These are phyloP conservation scores for Pipa parva DNA, from an alignment of 2,113 vertebrate species.

Conservation along the genomic window DNA sequence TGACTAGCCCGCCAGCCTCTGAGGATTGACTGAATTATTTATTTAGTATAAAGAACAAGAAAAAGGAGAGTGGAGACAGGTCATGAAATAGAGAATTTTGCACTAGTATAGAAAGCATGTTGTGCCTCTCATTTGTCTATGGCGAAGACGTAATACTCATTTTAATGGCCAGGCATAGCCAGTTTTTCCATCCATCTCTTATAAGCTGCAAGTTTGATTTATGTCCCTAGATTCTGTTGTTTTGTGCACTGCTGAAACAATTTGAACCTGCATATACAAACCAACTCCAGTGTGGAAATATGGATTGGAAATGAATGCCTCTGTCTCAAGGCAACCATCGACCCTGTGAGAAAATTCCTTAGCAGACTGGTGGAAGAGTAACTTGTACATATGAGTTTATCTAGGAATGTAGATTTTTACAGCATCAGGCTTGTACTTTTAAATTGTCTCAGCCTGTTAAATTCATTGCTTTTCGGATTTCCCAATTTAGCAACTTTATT, in stretches of 20 bases:
- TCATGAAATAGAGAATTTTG: too few species aligned
- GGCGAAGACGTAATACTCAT: too few species aligned
- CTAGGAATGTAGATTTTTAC: neutral
- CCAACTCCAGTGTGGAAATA: neutral
- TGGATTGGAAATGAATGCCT: neutral
- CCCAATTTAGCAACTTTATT: slow-evolving; percentile 39
- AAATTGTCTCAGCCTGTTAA: slow-evolving; percentile 12
- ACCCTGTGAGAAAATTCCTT: neutral
- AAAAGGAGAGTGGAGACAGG: too few species aligned
- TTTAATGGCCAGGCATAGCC: too few species aligned
- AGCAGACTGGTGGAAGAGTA: neutral
- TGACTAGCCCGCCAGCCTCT: too few species aligned
- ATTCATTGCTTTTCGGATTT: slow-evolving; percentile 41
- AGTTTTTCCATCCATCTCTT: neutral
- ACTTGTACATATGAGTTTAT: neutral
- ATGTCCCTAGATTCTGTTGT: too few species aligned
- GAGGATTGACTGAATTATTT: too few species aligned
- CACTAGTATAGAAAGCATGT: too few species aligned
- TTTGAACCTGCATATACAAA: neutral
- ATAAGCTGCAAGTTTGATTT: too few species aligned
- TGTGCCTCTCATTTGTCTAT: too few species aligned
- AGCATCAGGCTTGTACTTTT: neutral
- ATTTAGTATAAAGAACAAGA: too few species aligned
- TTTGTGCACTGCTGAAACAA: neutral
- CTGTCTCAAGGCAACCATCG: neutral